phyloP scores from a whole-genome alignment of 1,140 invertebrate genomes.

The Heliothis virescens region DNA sequence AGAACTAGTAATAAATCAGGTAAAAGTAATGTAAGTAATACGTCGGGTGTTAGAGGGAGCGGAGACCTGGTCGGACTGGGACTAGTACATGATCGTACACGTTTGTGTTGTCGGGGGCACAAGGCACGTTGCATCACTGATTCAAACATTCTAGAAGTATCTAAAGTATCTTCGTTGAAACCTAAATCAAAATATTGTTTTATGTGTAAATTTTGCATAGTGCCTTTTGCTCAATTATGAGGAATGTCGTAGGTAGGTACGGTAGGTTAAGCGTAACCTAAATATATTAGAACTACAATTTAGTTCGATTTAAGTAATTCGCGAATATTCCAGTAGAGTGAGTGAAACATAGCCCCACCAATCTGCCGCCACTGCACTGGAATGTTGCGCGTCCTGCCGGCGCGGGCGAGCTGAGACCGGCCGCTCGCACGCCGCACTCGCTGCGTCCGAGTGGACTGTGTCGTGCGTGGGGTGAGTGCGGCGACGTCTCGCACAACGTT shows the following conservation, averaged over 20 bases:
- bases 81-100: conserved; percentile 32
- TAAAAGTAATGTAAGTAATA: conserved; percentile 37
- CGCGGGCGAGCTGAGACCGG: background rate
- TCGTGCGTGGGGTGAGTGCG: conserved; percentile 55
- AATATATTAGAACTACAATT: conserved; percentile 48
- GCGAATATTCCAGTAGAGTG: conserved; percentile 48
- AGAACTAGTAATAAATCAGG: conserved; percentile 14
- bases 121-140: conserved; percentile 75
- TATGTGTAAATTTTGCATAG: conserved; percentile 70
- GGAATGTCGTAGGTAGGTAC: conserved; percentile 56
- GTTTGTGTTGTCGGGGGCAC: conserved; percentile 61
- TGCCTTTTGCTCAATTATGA: conserved; percentile 78
- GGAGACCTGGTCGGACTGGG: conserved; percentile 29
- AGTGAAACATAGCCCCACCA: conserved; percentile 38
- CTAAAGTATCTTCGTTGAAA: conserved; percentile 58
- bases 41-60: conserved; percentile 10
- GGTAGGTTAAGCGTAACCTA: conserved; percentile 57
- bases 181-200: conserved; percentile 70
- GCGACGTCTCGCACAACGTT: conserved; percentile 77
- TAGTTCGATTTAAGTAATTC: conserved; percentile 47
- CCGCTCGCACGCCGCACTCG: too few species aligned
- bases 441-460: conserved; percentile 5
- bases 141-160: conserved; percentile 42
- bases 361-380: conserved; percentile 24
- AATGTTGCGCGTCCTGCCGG: conserved; percentile 10